Evolutionary conservation across 2,888 invertebrate genomes (phyloP).

Genomic region (Keiferia lycopersicella): DNA sequence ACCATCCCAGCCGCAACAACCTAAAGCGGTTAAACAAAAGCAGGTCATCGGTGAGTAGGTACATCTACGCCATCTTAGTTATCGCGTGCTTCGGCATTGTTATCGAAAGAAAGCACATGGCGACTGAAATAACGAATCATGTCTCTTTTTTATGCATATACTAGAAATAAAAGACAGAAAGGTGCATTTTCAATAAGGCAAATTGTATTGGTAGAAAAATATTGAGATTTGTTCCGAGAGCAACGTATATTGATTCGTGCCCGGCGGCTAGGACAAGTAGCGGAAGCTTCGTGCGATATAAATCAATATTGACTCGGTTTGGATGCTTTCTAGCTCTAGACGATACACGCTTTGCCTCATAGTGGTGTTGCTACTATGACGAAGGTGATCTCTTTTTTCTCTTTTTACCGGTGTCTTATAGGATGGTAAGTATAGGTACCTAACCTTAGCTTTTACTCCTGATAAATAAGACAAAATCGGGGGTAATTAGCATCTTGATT

Average conservation of each 20-base stretch:
- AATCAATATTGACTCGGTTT: slow-evolving; percentile 49
- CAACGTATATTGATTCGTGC: slow-evolving; percentile 59
- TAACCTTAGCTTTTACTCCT: neutral
- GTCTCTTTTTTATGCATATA: slow-evolving; percentile 30
- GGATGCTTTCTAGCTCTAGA: neutral
- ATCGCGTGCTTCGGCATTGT: slow-evolving; percentile 62
- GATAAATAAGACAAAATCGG: no score
- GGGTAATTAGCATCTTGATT: no score
- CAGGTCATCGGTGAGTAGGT: slow-evolving; percentile 94
- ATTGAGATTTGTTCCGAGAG: slow-evolving; percentile 24
- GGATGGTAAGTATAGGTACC: neutral
- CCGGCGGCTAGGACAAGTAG: slow-evolving; percentile 37
- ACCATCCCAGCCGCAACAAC: slow-evolving; percentile 82
- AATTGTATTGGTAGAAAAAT: neutral
- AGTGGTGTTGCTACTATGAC: neutral
- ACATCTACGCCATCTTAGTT: slow-evolving; percentile 76
- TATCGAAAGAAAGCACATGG: slow-evolving; percentile 72
- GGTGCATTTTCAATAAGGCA: neutral
- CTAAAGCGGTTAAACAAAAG: slow-evolving; percentile 88
- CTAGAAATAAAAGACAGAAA: slow-evolving; percentile 28
- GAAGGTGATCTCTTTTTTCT: neutral
- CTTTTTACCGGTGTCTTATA: neutral
- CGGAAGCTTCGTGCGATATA: slow-evolving; percentile 38
- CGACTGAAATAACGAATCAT: slow-evolving; percentile 39
- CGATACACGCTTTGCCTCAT: slow-evolving; percentile 9